These are phyloP conservation scores for Ditylenchus weischeri DNA, from an alignment of 2,888 invertebrate species.

Conservation along the genomic window DNA sequence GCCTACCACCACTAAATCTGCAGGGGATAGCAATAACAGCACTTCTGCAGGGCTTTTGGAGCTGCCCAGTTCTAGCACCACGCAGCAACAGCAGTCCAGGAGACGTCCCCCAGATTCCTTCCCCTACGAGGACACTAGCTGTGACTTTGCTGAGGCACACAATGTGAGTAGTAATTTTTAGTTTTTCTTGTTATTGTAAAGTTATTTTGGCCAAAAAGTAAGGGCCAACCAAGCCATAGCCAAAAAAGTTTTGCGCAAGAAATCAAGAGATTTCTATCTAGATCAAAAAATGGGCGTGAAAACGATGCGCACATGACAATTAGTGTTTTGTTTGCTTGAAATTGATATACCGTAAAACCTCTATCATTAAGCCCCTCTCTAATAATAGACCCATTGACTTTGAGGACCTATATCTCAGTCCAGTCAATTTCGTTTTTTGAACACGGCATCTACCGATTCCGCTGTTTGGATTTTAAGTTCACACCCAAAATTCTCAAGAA, in stretches of 20 bases:
- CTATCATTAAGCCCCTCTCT: too few relatives aligned
- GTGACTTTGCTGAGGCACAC: conserved; percentile 56
- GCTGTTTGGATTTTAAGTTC: too few relatives aligned
- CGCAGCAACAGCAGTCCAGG: conserved; percentile 18
- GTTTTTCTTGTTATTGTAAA: background rate
- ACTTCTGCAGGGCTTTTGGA: background rate
- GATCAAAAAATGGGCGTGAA: too few relatives aligned
- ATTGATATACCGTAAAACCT: too few relatives aligned
- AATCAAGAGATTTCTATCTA: too few relatives aligned
- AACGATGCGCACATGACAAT: too few relatives aligned
- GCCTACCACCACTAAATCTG: background rate
- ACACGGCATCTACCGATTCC: too few relatives aligned
- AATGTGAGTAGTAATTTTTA: conserved; percentile 40
- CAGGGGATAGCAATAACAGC: background rate
- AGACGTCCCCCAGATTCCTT: conserved; percentile 1
- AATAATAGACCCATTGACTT: too few relatives aligned
- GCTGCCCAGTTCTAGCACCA: conserved; percentile 3
- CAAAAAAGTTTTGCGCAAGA: background rate
- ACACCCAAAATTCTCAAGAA: too few relatives aligned
- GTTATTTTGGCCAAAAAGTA: background rate
- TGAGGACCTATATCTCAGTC: too few relatives aligned
- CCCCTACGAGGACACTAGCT: conserved; percentile 42
- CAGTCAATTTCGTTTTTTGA: too few relatives aligned
- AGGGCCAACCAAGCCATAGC: background rate
- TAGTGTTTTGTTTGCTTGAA: too few relatives aligned